Base-by-base conservation (phyloP, 2,888 invertebrate species). In the Pyralis farinalis region DNA sequence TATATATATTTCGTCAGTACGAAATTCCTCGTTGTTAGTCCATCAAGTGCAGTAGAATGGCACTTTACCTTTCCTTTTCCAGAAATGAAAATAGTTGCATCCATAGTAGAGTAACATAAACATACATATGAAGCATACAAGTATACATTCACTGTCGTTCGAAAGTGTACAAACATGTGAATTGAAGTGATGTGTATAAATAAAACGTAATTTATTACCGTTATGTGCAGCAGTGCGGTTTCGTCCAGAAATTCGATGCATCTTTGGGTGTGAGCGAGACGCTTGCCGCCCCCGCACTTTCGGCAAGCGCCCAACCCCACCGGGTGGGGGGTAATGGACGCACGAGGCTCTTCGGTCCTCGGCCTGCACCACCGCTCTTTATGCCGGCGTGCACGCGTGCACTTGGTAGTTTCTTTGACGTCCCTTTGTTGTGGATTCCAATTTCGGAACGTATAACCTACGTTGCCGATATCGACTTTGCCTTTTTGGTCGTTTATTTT, bases 401-500 rank as follows among this genome's bases (percentile, higher is more conserved):
- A 80, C 84, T 84, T 80, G 80, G 78, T 76, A 77, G 71, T 85
- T 86, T 86, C 86, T 85, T 86, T 85, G 84, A 80, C 76, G 74
- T 79, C 72, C 74, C 83, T 85, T 87, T 87, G 74, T 74, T 72
- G 80, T 71, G 73, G 73, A 80, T 83, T 85, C 77, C 85, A 84
- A 84, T 85, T 85, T 86, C 65, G 77, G 69, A 67, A 69, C 66
- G 58, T 60, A 16, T 16, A 65, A 59, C 65, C 56, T 55, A 58
- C 56, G 55, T 57, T 65, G 63, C 63, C 58, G 55, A 51, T 52
- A 61, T 64, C 55, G 53, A 58, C 49, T 48, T 40, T 46, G 37
- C 34, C 34, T 37, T 44, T 44, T 48, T 43, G 39, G 39, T 42
- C 29, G 31, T 36, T 45, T 42, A 37, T 25, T 43, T 37, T 33